Conservation (phyloP, 30 jellyfish, hydroid and myxozoan genomes). For the Morbakka virulenta region DNA sequence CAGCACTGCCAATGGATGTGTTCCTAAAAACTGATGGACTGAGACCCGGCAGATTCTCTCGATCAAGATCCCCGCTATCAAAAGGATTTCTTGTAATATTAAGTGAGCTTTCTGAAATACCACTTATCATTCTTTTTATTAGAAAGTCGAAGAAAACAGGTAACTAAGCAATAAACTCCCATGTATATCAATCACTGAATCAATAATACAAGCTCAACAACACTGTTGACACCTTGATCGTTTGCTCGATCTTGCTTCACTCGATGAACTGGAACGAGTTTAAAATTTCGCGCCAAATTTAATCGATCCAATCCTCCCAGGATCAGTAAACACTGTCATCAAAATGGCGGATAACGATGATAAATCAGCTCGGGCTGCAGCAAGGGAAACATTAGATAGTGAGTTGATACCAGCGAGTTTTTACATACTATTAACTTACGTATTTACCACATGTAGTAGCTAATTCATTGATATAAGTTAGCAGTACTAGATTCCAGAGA, state of each 20-base stretch:
- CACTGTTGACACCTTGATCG: neutral
- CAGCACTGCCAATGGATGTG: constrained; percentile 36
- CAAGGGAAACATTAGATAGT: constrained; percentile 94
- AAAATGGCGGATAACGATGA: constrained; percentile 82
- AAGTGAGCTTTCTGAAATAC: neutral
- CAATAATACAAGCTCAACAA: neutral
- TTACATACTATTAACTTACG: too few relatives aligned
- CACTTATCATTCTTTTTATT: neutral
- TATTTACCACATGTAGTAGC: too few relatives aligned
- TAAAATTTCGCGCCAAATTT: neutral
- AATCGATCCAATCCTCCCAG: too few relatives aligned
- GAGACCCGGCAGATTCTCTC: constrained; percentile 64
- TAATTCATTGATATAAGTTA: too few relatives aligned
- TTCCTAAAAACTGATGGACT: constrained; percentile 67
- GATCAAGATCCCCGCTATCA: constrained; percentile 70
- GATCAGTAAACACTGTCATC: too few relatives aligned
- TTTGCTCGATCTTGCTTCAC: neutral
- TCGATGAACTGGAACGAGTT: neutral
- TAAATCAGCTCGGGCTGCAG: constrained; percentile 74
- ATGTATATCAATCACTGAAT: too few relatives aligned
- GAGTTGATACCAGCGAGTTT: too few relatives aligned
- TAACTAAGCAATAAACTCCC: too few relatives aligned
- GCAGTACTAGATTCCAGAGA: too few relatives aligned
- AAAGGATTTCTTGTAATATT: constrained; percentile 71
- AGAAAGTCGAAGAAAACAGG: too few relatives aligned